These are phyloP conservation scores for Cacatua alba DNA, from an alignment of 2,113 vertebrate species.

Conservation along the genomic window DNA sequence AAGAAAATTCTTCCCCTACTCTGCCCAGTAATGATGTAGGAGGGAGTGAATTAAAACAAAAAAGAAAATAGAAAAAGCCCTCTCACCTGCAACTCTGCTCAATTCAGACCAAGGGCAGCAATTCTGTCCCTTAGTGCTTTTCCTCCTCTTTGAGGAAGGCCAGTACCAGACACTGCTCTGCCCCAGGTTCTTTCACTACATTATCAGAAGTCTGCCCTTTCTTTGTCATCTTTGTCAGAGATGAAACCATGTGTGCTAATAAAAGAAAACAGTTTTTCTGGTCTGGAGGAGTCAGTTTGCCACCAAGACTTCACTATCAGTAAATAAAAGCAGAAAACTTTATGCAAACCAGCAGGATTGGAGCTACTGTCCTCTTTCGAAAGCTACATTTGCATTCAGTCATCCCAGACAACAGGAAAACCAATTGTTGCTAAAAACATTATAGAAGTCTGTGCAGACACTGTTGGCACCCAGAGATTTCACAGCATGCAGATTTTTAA, in stretches of 20 bases:
- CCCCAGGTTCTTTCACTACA: background rate
- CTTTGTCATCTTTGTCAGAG: background rate
- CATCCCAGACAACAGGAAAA: background rate
- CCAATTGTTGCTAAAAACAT: background rate
- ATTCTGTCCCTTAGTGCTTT: background rate
- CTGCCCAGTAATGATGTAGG: background rate
- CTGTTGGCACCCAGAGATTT: background rate
- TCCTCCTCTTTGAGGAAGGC: background rate
- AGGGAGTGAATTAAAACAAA: background rate
- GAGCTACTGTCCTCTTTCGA: background rate
- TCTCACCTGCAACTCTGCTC: background rate
- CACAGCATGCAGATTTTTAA: conserved; percentile 39
- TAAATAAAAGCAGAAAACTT: conserved; percentile 22
- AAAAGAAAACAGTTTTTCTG: background rate
- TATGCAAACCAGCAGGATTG: background rate
- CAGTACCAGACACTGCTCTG: background rate
- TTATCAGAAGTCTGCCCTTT: background rate
- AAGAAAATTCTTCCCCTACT: background rate
- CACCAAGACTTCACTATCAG: background rate
- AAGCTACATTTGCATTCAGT: background rate
- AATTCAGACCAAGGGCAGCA: background rate
- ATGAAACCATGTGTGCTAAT: rapidly evolving
- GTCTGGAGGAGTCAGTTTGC: background rate
- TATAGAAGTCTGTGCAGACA: background rate
- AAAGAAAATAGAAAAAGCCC: background rate